Evolutionary conservation across 2,888 invertebrate species (phyloP), one percentile per base, ranked within the genome.

Genomic region (Tolmerus cingulatus): DNA sequence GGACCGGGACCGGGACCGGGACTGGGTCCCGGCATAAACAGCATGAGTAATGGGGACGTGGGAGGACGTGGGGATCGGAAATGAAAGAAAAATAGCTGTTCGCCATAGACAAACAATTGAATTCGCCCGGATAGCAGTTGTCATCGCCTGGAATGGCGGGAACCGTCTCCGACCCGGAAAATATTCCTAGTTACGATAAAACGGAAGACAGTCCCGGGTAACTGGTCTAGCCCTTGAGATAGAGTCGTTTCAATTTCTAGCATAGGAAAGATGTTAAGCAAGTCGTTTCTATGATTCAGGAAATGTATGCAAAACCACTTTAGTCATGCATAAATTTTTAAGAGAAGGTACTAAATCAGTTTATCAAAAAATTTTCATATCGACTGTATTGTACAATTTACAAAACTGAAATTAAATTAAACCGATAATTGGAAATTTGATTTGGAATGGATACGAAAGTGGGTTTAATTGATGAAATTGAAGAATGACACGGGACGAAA

Each of bases 21-120:
- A 34, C 37, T 5, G 19, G 43, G 16, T 23, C n/a, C 12, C 27
- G 85, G 74, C 43, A 27, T 74, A 74, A 85, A 74, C 84, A 74
- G 43, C 85, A 85, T 74, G 85, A 85, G 27, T 85, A 46, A 74
- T 85, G 40, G 14, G 46, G 74, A 85, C 74, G 85, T 74, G 30
- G 85, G 85, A 85, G 85, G 74, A 85, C 74, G n/a, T 74, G 40
- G 27, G 74, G n/a, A 74, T 74, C 82, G 82, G 82, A 82, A 82
- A 82, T 82, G 82, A 82, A 82, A 82, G 82, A 82, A 82, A 82
- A 82, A 85, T 74, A 74, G 85, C 74, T 55, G 40, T 74, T 74
- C 85, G 46, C 46, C 43, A 14, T 43, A n/a, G 57, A 74, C 43
- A 85, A 85, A 85, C 85, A 85, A 85, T 85, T 85, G 74, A 85